phyloP scores from a whole-genome alignment of 1,140 invertebrate genomes.

The Euura saliciscinereae region DNA sequence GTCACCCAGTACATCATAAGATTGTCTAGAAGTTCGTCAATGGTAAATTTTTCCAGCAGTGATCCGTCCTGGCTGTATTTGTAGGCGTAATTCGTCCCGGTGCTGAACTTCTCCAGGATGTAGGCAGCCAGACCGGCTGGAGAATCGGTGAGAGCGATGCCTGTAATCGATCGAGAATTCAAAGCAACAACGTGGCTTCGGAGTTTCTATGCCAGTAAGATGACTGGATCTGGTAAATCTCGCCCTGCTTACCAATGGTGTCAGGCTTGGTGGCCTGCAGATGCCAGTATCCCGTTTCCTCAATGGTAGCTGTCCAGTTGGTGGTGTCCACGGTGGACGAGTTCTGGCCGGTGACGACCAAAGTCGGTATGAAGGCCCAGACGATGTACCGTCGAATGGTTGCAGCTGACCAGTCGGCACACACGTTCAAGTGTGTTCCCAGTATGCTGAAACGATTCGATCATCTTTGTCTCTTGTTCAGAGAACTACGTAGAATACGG shows the following conservation, averaged over 20 bases:
- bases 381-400: constrained; percentile 61
- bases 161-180: constrained; percentile 42
- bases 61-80: constrained; percentile 72
- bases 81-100: constrained; percentile 72
- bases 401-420: constrained; percentile 46
- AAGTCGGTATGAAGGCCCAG: constrained; percentile 61
- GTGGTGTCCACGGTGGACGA: constrained; percentile 68
- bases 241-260: constrained; percentile 73
- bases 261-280: constrained; percentile 91
- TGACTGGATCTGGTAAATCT: background rate
- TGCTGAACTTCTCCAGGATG: constrained; percentile 86
- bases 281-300: constrained; percentile 82
- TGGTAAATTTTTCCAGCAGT: constrained; percentile 65
- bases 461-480: constrained; percentile 4
- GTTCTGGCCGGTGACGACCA: constrained; percentile 64
- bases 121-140: constrained; percentile 82
- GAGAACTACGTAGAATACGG: background rate
- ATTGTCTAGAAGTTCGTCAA: constrained; percentile 85
- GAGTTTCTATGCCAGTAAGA: background rate
- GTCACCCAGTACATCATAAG: constrained; percentile 89
- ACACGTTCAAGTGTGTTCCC: constrained; percentile 70
- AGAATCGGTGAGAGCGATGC: constrained; percentile 67
- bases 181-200: constrained; percentile 11
- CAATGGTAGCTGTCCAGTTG: constrained; percentile 58
- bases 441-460: constrained; percentile 61